A percentile compares a stretch with the other conserved stretches of the same genome.
phyloP scores from a whole-genome alignment of 1,140 invertebrate genomes.

The Sycobia sp. region DNA sequence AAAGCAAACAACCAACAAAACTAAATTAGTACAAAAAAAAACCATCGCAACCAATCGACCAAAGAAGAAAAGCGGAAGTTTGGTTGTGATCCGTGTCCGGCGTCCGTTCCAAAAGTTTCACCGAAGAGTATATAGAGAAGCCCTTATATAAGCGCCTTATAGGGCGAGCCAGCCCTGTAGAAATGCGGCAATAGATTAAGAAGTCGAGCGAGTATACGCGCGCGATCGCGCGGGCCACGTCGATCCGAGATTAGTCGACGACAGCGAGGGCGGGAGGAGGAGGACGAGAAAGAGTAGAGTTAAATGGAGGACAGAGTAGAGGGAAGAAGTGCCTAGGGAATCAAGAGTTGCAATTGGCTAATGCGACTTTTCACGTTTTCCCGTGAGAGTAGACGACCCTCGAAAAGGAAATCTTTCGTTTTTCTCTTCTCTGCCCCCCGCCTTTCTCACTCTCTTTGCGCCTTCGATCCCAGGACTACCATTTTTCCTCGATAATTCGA shows the following conservation, averaged over 20 bases:
- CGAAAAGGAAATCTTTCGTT: constrained; percentile 3
- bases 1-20: too few species aligned
- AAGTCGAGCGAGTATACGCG: not conserved
- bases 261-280: not conserved
- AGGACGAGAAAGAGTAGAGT: too few species aligned
- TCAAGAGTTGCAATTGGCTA: constrained; percentile 24
- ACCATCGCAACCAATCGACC: not conserved
- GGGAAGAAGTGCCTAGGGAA: constrained; percentile 10
- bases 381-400: constrained; percentile 13
- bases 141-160: too few species aligned
- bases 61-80: too few species aligned
- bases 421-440: not conserved
- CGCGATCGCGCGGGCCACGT: not conserved
- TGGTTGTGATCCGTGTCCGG: not conserved
- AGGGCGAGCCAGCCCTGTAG: too few species aligned
- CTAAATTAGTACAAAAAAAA: not conserved
- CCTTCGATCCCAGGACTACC: constrained; percentile 10
- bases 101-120: not conserved
- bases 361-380: constrained; percentile 33
- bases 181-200: not conserved
- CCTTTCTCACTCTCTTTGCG: constrained; percentile 1
- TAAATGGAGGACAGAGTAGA: not conserved
- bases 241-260: constrained; percentile 26
- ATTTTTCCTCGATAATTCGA: constrained; percentile 38
- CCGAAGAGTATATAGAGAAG: not conserved